phyloP scores from a whole-genome alignment of 1,140 invertebrate species.

The Drosophila cardini region DNA sequence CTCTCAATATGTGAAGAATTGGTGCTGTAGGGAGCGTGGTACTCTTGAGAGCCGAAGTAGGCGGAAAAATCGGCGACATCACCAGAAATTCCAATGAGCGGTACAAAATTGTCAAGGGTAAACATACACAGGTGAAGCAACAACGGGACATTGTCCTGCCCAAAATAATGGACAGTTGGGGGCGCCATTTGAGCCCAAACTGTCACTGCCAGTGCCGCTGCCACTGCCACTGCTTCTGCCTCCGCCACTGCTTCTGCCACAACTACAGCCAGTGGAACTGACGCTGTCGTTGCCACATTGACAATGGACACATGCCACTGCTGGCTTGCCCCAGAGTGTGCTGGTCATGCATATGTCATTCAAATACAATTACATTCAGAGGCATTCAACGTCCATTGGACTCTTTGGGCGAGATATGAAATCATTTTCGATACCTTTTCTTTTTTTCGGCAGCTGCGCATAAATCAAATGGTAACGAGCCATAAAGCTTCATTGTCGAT shows the following conservation, averaged over 20 bases:
- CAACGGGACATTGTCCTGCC: conserved; percentile 50
- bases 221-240: conserved; percentile 44
- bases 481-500: conserved; percentile 77
- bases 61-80: conserved; percentile 68
- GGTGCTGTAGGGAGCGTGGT: conserved; percentile 8
- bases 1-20: conserved; percentile 35
- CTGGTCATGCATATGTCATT: conserved; percentile 74
- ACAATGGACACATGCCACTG: conserved; percentile 44
- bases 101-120: conserved; percentile 59
- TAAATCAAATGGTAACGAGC: conserved; percentile 75
- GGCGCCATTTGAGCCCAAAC: conserved; percentile 40
- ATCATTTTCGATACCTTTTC: conserved; percentile 31
- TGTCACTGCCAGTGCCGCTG: conserved; percentile 55
- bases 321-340: conserved; percentile 12
- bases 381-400: conserved; percentile 28
- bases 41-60: conserved; percentile 47
- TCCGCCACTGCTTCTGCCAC: conserved; percentile 55
- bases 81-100: conserved; percentile 60
- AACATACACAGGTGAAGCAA: conserved; percentile 1
- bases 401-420: conserved; percentile 36
- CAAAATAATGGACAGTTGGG: conserved; percentile 60
- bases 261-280: conserved; percentile 26
- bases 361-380: conserved; percentile 74
- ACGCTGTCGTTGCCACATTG: conserved; percentile 43
- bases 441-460: conserved; percentile 40